Evolutionary conservation across 2,888 invertebrate genomes (phyloP), one percentile per base, ranked within the genome.

Genomic region (Nematopogon swammerdamellus): DNA sequence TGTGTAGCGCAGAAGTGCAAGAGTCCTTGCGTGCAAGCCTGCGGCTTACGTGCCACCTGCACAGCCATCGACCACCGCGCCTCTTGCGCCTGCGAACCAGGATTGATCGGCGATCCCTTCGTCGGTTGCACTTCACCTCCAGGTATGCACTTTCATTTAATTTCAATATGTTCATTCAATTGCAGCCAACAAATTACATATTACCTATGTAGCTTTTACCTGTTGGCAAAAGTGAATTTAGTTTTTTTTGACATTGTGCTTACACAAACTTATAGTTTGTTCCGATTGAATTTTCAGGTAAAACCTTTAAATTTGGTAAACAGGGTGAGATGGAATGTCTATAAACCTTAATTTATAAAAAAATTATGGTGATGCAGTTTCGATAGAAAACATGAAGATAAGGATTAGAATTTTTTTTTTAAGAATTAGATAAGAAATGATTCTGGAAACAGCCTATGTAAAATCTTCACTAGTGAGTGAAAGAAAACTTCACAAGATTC

Each of bases 1-100:
- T 89, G 89, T 59, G 79, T 87, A 3, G 72, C 72, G 30, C 82
- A 83, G 60, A 82, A 76, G 58, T 88, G 87, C 63, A 75, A 76
- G 54, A 82, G 87, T 58, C 87, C 88, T 1, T 89, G 89, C 58
- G 77, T 82, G 44, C 86, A 86, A 54, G 84, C 86, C 2, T 88
- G 87, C 61, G 86, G 87, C 46, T 59, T 73, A 50, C 67, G 70
- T 51, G 82, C 87, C 46, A 60, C 81, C 50, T 83, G 86, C 64
- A 72, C 73, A 30, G 85, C 84, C 11, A 80, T 85, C 44, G 84
- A 85, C 59, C 87, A 87, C 61, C 82, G 82, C 19, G 86, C 87
- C 1, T 80, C 82, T 16, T 88, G 88, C 59, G 75, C 82, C 16
- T 88, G 88, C 58, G 80, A 82, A 51, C 64, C 72, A 3, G 84